Evolutionary conservation across 2,113 vertebrate species (phyloP), one percentile per base, ranked within the genome.

Genomic region (Callocephalon fimbriatum): DNA sequence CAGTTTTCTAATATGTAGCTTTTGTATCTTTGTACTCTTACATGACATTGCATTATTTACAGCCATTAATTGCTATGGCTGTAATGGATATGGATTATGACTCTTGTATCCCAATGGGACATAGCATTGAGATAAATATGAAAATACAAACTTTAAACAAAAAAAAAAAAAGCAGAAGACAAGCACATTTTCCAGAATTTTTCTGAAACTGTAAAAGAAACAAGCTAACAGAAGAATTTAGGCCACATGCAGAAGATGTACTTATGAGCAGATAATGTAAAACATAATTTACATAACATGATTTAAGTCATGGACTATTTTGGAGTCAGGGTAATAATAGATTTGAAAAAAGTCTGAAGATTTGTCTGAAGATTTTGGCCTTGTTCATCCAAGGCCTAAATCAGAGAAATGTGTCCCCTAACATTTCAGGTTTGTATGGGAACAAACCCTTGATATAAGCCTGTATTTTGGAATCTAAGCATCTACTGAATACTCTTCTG

Each of bases 381-480:
- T 54, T 70, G 4, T 73, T 79, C 42, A 80, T 73, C 23, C 1
- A 7, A 51, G 47, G 7, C 32, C 21, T 54, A n/a, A 82, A 59
- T 65, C 12, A 38, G 48, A 23, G 6, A 68, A 61, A 44, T 38
- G 53, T 77, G 15, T 45, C n/a, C 19, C 54, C 31, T 71, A 26
- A 71, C 78, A 38, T 83, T 84, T 88, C 27, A 70, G 37, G 12
- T 67, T 75, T 44, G 12, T 29, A 50, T 53, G 26, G 58, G 45
- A 80, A 50, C 20, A 90, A 67, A 70, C 32, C 21, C 31, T 86
- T 73, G n/a, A 56, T 23, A 47, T 21, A 76, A n/a, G 26, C 16
- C 5, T 91, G 88, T 91, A 66, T 44, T 91, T 77, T 31, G 37
- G 53, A 92, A 80, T 32, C 40, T 62, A 73, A 90, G 48, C 61